phyloP scores from a whole-genome alignment of 1,140 invertebrate genomes.

The Zeugodacus cucurbitae region DNA sequence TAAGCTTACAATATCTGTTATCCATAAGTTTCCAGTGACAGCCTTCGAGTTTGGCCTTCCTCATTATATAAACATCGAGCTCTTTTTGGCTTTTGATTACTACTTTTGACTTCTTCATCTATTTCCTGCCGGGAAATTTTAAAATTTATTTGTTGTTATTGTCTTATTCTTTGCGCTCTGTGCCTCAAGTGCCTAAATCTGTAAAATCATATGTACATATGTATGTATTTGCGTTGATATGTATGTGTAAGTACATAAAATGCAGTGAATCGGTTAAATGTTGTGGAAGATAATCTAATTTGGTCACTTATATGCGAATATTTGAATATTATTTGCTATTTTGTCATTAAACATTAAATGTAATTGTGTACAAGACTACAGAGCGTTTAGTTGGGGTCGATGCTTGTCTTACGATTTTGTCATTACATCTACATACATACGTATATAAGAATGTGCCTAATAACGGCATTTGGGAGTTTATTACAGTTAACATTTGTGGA shows the following conservation, averaged over 20 bases:
- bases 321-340: slow-evolving; percentile 40
- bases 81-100: too few species aligned
- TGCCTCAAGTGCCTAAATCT: background rate
- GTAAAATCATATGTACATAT: background rate
- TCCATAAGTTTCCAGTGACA: too few species aligned
- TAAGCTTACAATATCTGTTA: too few species aligned
- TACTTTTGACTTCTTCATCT: too few species aligned
- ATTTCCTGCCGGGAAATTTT: background rate
- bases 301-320: slow-evolving; percentile 64
- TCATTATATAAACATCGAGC: too few species aligned
- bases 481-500: background rate
- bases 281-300: slow-evolving; percentile 66
- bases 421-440: background rate
- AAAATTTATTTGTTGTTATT: background rate
- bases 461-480: background rate
- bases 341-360: slow-evolving; percentile 32
- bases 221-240: background rate
- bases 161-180: background rate
- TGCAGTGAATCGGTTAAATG: slow-evolving; percentile 61
- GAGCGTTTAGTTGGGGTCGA: background rate
- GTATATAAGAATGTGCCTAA: background rate
- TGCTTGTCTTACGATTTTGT: background rate
- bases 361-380: background rate
- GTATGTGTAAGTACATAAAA: slow-evolving; percentile 16
- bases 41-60: too few species aligned